A percentile compares a stretch with the other conserved stretches of the same genome.
These are phyloP conservation scores for Notarius quadriscutis DNA, from an alignment of 2,113 vertebrate species.

Conservation along the genomic window DNA sequence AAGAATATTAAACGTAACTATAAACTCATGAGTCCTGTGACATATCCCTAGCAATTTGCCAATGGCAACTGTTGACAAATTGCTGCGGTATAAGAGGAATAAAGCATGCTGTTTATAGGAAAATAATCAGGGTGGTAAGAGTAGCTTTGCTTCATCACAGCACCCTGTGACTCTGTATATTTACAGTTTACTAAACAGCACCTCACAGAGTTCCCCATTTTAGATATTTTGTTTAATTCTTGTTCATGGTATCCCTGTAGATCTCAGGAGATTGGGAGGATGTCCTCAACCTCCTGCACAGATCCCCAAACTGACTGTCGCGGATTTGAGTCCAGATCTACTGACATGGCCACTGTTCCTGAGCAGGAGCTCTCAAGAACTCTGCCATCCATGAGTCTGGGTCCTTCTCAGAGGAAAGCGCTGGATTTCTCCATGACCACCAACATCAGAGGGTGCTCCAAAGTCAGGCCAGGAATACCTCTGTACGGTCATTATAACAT, in stretches of 20 bases:
- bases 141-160: not conserved
- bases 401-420: conserved; percentile 63
- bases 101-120: not conserved
- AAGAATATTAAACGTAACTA: not conserved
- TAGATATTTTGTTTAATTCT: not conserved
- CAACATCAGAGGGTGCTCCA: conserved; percentile 70
- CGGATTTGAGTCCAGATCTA: conserved; percentile 66
- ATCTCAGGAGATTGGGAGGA: conserved; percentile 65
- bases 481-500: conserved; percentile 75
- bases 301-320: conserved; percentile 60
- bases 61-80: not conserved
- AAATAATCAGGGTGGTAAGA: not conserved
- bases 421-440: conserved; percentile 79
- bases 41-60: not conserved
- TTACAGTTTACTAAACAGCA: not conserved
- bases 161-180: not conserved
- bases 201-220: not conserved
- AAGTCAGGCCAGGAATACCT: conserved; percentile 69
- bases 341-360: conserved; percentile 73
- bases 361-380: conserved; percentile 69
- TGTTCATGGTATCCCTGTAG: conserved; percentile 39
- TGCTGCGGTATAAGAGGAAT: not conserved
- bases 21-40: not conserved
- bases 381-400: conserved; percentile 52
- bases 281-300: conserved; percentile 63